phyloP scores from a whole-genome alignment of 2,888 invertebrate species.

The Panzeria rudis region DNA sequence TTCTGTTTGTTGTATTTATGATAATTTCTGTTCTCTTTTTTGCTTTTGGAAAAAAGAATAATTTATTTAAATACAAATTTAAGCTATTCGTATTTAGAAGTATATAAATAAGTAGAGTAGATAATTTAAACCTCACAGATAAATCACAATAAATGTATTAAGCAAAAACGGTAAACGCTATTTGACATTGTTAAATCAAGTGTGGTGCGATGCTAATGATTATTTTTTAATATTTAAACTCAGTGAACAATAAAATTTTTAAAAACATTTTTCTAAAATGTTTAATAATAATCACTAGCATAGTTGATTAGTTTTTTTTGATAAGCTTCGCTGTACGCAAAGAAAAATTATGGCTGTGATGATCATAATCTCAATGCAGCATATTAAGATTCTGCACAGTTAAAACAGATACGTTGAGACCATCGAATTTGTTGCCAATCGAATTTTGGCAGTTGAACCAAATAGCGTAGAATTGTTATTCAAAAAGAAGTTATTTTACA shows the following conservation, averaged over 20 bases:
- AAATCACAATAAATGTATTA: background rate
- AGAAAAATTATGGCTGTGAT: too few relatives aligned
- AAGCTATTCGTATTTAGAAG: background rate
- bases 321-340: too few relatives aligned
- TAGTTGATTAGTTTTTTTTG: too few relatives aligned
- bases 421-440: too few relatives aligned
- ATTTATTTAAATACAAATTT: conserved; percentile 9
- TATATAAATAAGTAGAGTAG: background rate
- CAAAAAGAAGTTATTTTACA: too few relatives aligned
- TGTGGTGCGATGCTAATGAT: background rate
- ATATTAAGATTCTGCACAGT: too few relatives aligned
- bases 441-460: too few relatives aligned
- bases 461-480: too few relatives aligned
- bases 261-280: background rate
- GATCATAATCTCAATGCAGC: too few relatives aligned
- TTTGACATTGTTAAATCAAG: conserved; percentile 1
- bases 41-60: too few relatives aligned
- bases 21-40: conserved; percentile 20
- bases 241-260: background rate
- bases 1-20: conserved; percentile 36
- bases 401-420: too few relatives aligned
- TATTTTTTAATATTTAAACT: background rate
- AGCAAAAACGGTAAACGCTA: background rate
- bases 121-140: background rate
- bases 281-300: background rate